phyloP scores from a whole-genome alignment of 2,888 invertebrate genomes.

The Chaetogeoica ovagalla region DNA sequence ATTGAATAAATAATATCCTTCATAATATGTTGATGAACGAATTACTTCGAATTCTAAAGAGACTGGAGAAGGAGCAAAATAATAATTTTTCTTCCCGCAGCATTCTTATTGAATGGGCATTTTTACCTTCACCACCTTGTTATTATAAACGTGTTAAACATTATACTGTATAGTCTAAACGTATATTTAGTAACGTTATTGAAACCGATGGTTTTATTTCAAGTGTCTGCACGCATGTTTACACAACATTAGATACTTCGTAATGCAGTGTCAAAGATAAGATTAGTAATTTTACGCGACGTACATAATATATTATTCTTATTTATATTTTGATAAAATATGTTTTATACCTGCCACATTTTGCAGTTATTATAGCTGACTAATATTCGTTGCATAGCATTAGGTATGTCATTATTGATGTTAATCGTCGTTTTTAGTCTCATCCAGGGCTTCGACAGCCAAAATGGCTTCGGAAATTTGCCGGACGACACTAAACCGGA shows the following conservation, averaged over 20 bases:
- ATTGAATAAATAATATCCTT: too few relatives aligned
- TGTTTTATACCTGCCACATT: too few relatives aligned
- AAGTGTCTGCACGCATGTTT: not conserved
- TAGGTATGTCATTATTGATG: not conserved
- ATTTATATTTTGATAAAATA: not conserved
- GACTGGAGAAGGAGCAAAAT: too few relatives aligned
- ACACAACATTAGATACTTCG: not conserved
- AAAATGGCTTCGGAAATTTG: not conserved
- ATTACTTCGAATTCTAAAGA: too few relatives aligned
- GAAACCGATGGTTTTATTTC: not conserved
- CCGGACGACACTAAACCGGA: constrained; percentile 3
- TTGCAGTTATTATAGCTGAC: too few relatives aligned
- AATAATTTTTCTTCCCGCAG: too few relatives aligned
- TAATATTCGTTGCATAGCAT: not conserved
- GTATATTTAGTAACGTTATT: too few relatives aligned
- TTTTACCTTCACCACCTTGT: too few relatives aligned
- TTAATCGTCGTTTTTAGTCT: not conserved
- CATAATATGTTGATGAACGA: too few relatives aligned
- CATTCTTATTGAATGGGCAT: too few relatives aligned
- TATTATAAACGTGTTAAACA: too few relatives aligned
- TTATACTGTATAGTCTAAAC: too few relatives aligned
- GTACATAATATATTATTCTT: not conserved
- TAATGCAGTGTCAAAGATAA: not conserved
- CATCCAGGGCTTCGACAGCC: not conserved
- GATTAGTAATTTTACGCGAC: not conserved